phyloP scores from a whole-genome alignment of 2,113 vertebrate species.

The Pachycephala philippinensis region DNA sequence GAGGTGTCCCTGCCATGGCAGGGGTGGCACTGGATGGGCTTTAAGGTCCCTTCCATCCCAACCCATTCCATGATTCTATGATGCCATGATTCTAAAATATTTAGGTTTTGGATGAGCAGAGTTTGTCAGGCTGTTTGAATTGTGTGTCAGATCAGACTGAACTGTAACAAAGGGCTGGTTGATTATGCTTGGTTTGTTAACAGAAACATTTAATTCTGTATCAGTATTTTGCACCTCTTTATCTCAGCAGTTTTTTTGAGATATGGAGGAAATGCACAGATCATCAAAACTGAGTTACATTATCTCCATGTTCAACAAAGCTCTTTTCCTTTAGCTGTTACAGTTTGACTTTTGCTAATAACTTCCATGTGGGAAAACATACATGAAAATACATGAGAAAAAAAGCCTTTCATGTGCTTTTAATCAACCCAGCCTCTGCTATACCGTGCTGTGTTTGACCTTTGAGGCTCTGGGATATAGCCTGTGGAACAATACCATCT shows the following conservation, averaged over 20 bases:
- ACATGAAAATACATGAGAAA: neutral
- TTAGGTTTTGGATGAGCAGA: neutral
- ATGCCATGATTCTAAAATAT: neutral
- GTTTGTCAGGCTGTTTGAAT: neutral
- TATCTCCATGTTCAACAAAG: neutral
- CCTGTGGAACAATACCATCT: slow-evolving; percentile 62
- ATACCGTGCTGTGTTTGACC: neutral
- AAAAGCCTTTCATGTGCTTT: neutral
- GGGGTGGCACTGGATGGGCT: accelerated
- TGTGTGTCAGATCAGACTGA: neutral
- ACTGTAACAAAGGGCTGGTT: neutral
- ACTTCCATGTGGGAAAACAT: neutral
- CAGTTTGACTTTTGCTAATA: neutral
- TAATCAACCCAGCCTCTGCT: neutral
- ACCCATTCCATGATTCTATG: neutral
- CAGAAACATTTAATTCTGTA: neutral
- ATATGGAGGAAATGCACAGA: neutral
- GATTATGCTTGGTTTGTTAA: neutral
- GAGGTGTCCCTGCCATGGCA: neutral
- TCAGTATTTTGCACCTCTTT: neutral
- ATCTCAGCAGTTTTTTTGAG: neutral
- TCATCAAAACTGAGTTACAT: neutral
- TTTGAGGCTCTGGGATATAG: slow-evolving; percentile 17
- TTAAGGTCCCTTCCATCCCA: neutral
- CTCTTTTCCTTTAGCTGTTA: neutral